phyloP scores from a whole-genome alignment of 1,140 invertebrate species.

The Magallana gigas region DNA sequence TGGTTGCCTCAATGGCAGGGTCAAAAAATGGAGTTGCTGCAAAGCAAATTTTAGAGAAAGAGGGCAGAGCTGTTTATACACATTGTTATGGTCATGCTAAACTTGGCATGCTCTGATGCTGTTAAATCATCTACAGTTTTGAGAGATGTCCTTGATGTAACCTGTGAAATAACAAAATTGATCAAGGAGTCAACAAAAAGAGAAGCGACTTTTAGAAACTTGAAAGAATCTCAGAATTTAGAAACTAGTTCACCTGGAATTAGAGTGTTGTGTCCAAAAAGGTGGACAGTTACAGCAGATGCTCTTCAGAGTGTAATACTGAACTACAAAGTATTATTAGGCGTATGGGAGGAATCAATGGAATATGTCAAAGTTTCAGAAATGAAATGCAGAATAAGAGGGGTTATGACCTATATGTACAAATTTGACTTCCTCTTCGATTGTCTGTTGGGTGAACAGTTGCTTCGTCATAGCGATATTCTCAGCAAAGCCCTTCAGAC shows the following conservation, averaged over 20 bases:
- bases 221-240: background rate
- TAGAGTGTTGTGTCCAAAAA: conserved; percentile 42
- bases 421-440: conserved; percentile 43
- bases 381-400: conserved; percentile 35
- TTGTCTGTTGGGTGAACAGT: background rate
- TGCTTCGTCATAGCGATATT: conserved; percentile 31
- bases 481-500: conserved; percentile 7
- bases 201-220: too few species aligned
- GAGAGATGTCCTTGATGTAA: conserved; percentile 4
- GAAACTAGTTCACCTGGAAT: background rate
- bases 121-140: background rate
- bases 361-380: background rate
- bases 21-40: background rate
- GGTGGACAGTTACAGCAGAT: conserved; percentile 48
- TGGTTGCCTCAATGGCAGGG: conserved; percentile 11
- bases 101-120: conserved; percentile 35
- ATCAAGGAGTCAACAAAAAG: conserved; percentile 33
- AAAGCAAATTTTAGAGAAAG: conserved; percentile 30
- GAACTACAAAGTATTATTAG: conserved; percentile 37
- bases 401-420: conserved; percentile 9
- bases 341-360: conserved; percentile 39
- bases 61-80: background rate
- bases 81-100: conserved; percentile 40
- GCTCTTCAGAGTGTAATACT: conserved; percentile 32
- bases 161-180: conserved; percentile 44